phyloP scores from a whole-genome alignment of 2,888 invertebrate genomes.

The Hypena proboscidalis region DNA sequence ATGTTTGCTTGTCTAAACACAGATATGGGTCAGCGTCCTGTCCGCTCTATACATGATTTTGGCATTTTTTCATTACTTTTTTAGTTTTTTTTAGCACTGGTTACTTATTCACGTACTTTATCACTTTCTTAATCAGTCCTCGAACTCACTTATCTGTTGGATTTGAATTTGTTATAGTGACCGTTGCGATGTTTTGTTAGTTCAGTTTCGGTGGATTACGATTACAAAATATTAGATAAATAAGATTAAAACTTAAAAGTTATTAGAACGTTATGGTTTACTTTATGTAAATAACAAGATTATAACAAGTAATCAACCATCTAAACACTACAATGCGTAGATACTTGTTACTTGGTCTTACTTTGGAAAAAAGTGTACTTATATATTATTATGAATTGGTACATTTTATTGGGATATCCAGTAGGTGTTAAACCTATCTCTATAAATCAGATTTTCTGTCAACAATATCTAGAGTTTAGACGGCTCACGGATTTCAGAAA shows the following conservation, averaged over 20 bases:
- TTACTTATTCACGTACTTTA: conserved; percentile 42
- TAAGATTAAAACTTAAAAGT: no score
- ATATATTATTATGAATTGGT: no score
- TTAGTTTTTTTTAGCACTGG: conserved; percentile 47
- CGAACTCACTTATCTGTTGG: conserved; percentile 36
- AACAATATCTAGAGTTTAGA: conserved; percentile 22
- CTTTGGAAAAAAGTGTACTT: no score
- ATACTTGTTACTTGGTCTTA: no score
- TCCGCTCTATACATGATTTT: conserved; percentile 69
- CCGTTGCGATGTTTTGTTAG: conserved; percentile 56
- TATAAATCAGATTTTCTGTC: conserved; percentile 28
- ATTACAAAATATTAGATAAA: not conserved
- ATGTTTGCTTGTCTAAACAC: conserved; percentile 55
- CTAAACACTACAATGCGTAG: no score
- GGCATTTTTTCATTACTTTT: conserved; percentile 64
- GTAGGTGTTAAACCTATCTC: not conserved
- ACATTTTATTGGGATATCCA: no score
- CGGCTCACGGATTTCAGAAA: conserved; percentile 34
- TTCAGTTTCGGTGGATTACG: conserved; percentile 12
- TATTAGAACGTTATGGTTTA: no score
- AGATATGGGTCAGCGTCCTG: conserved; percentile 77
- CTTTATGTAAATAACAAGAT: no score
- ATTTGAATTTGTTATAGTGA: conserved; percentile 25
- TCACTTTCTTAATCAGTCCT: conserved; percentile 33
- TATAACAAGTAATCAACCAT: no score